Percentiles rank a stretch among this genome's conserved stretches.
Conservation (phyloP, 2,113 vertebrate species). For the Galemys pyrenaicus region DNA sequence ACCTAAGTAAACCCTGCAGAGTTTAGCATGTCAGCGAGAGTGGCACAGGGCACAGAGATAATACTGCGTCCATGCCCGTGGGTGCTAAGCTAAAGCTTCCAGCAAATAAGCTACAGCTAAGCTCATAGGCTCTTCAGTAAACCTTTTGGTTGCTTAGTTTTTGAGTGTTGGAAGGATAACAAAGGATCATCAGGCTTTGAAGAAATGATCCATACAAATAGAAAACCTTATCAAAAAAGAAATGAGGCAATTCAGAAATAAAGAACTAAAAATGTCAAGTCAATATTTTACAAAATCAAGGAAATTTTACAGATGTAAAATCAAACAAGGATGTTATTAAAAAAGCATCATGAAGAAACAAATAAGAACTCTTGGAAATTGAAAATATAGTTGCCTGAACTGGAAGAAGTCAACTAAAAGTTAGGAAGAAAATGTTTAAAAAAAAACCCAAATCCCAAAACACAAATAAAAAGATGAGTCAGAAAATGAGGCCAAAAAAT, state of each 20-base stretch:
- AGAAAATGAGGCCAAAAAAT: neutral
- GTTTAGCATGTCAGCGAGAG: neutral
- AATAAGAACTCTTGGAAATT: neutral
- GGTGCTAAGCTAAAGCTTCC: neutral
- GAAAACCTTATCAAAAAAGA: neutral
- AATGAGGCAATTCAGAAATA: slow-evolving; percentile 8
- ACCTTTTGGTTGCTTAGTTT: neutral
- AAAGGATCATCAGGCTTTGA: neutral
- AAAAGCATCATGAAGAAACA: neutral
- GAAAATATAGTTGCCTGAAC: neutral
- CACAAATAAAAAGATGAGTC: neutral
- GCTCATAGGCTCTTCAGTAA: neutral
- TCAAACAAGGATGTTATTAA: neutral
- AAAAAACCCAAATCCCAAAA: neutral
- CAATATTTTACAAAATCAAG: neutral
- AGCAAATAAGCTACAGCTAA: neutral
- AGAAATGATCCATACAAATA: neutral
- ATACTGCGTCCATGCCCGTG: neutral
- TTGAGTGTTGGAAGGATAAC: neutral
- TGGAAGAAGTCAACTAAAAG: neutral
- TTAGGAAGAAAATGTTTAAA: neutral
- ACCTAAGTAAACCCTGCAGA: neutral
- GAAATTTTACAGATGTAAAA: neutral
- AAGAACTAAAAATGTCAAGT: neutral
- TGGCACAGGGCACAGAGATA: neutral